Base-by-base conservation (phyloP, 2,797 vertebrate genomes). In the Myripristis murdjan region DNA sequence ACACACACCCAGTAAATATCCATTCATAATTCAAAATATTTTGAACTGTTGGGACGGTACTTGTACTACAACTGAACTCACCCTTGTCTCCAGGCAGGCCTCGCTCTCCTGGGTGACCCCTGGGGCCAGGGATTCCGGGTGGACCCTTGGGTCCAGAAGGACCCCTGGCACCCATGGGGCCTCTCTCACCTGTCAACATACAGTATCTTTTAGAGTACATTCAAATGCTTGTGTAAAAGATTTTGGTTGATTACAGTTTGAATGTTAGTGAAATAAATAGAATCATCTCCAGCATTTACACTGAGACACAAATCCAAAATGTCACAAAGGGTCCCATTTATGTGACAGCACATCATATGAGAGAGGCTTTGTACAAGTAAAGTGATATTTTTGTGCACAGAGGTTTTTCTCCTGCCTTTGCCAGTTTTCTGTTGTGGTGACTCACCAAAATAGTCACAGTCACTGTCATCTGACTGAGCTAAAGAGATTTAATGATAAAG, bases 111-210 rank as follows among this genome's bases (percentile, higher is more conserved):
- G 84, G 89, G 14, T 0, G 43, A 1, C 91, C 91, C 12, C 1
- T 5, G 26, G 68, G 61, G 0, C 91, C 91, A 53, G 73, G 57
- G 9, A 18, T 6, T 48, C 91, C 91, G 49, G 1, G 67, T 2
- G 46, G 82, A 75, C 91, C 91, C 60, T 41, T 82, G n/a, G n/a
- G 24, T 63, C 91, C 90, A 1, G 0, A 15, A 54, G 1, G n/a
- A 58, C 90, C 91, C 4, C 2, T 37, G 11, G 16, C 14, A 60
- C 90, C 91, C 60, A 0, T 0, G 33, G 20, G 49, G 37, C 91
- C 87, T 74, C 31, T 72, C 0, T 64, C 64, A 60, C 90, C 92
- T 92, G 56, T 76, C 8, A 77, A 64, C 63, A 4, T 60, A n/a
- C 11, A 69, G 18, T 31, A 73, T 51, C 5, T 67, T 22, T 81